Evolutionary conservation across 92 coral and sea anemone genomes (phyloP).

Genomic region (Parazoanthus darwini): DNA sequence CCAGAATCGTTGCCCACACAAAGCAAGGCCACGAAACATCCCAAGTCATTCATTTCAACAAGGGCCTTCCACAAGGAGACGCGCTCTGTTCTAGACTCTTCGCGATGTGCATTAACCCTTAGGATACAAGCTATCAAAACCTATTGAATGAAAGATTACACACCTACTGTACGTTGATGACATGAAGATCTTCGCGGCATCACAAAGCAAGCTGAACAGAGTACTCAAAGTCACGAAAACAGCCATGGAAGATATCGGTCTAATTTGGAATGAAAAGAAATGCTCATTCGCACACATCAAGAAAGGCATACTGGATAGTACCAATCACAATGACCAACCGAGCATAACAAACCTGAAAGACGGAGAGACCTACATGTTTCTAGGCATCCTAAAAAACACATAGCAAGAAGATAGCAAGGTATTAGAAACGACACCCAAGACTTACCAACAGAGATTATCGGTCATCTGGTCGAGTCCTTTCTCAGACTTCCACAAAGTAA

Average conservation of each 20-base stretch:
- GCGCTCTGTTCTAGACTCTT: neutral
- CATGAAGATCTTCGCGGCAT: conserved; percentile 5
- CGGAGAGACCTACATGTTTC: conserved; percentile 9
- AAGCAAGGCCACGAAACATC: conserved; percentile 40
- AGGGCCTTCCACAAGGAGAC: neutral
- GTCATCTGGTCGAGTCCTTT: conserved; percentile 17
- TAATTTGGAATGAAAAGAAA: conserved; percentile 26
- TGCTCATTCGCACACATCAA: conserved; percentile 17
- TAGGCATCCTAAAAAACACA: conserved; percentile 26
- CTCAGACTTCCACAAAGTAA: conserved; percentile 25
- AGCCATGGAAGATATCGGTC: conserved; percentile 28
- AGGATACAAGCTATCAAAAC: conserved; percentile 8
- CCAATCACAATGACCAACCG: conserved; percentile 16
- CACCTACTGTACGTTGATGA: conserved; percentile 1
- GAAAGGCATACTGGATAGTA: conserved; percentile 18
- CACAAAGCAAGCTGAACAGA: conserved; percentile 9
- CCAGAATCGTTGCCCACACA: conserved; percentile 47
- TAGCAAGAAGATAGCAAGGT: conserved; percentile 27
- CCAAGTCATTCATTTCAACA: neutral
- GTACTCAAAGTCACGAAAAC: conserved; percentile 14
- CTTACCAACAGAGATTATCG: conserved; percentile 28
- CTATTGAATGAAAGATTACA: conserved; percentile 2
- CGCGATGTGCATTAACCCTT: neutral
- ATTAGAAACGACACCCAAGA: conserved; percentile 15
- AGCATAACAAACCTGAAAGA: conserved; percentile 18